Conservation (phyloP, 2,797 vertebrate genomes). For the Monodelphis domestica region DNA sequence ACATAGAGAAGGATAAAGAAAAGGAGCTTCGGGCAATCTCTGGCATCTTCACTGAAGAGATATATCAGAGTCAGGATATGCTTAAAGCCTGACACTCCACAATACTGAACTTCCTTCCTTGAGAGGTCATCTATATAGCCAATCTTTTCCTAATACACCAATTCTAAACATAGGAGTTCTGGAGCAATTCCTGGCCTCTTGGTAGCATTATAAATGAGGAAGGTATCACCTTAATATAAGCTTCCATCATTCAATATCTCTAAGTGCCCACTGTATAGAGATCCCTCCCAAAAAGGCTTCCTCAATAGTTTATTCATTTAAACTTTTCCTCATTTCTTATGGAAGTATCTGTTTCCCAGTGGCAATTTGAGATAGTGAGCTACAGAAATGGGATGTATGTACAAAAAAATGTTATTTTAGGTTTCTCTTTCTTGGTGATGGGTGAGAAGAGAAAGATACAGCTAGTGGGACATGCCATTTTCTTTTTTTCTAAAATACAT, state of each 20-base stretch:
- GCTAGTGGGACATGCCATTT: background rate
- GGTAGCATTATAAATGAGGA: background rate
- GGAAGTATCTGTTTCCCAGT: background rate
- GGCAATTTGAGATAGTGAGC: background rate
- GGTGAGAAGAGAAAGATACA: accelerated
- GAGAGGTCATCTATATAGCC: background rate
- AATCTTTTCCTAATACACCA: background rate
- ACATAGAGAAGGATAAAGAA: background rate
- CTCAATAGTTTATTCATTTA: background rate
- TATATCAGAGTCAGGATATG: too few relatives aligned
- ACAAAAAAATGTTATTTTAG: background rate
- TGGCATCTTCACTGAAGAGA: background rate
- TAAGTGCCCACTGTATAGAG: background rate
- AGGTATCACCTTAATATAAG: background rate
- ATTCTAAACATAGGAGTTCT: background rate
- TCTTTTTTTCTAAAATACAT: too few relatives aligned
- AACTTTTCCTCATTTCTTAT: background rate
- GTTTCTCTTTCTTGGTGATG: background rate
- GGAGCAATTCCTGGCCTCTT: background rate
- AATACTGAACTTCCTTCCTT: background rate
- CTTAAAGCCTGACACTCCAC: background rate
- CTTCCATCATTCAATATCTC: background rate
- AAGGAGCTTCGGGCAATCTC: background rate
- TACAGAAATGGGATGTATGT: background rate
- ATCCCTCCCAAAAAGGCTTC: background rate